These are phyloP conservation scores for Sceliomorpha sp. DNA, from an alignment of 2,888 invertebrate species.

Conservation along the genomic window DNA sequence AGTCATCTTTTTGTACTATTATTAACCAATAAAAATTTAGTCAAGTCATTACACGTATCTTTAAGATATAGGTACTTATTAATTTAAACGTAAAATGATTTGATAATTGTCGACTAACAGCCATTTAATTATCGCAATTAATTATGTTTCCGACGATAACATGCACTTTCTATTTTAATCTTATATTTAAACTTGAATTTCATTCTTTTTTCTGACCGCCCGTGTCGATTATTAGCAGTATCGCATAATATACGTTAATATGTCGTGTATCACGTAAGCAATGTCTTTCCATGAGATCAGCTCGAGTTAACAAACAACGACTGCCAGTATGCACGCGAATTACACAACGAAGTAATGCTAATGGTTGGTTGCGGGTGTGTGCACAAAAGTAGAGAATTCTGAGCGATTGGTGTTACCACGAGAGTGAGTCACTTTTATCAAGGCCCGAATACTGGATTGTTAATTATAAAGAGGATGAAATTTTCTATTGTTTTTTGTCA, in stretches of 20 bases:
- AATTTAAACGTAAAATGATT: no score
- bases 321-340: slow-evolving; percentile 16
- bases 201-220: slow-evolving; percentile 1
- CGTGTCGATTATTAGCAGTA: background rate
- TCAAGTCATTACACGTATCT: no score
- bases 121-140: no score
- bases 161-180: background rate
- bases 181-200: no score
- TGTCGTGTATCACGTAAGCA: slow-evolving; percentile 10
- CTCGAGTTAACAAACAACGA: slow-evolving; percentile 10
- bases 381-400: slow-evolving; percentile 33
- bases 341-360: slow-evolving; percentile 23
- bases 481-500: slow-evolving; percentile 34
- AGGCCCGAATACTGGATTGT: slow-evolving; percentile 34
- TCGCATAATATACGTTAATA: slow-evolving; percentile 17
- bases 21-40: no score
- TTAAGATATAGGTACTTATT: no score
- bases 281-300: slow-evolving; percentile 17
- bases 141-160: slow-evolving; percentile 1
- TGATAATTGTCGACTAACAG: no score
- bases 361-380: slow-evolving; percentile 15
- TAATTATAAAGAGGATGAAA: slow-evolving; percentile 32
- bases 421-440: slow-evolving; percentile 41
- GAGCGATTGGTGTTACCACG: slow-evolving; percentile 2
- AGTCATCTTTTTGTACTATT: no score